A percentile compares a stretch with the other conserved stretches of the same genome.
Evolutionary conservation across 2,113 vertebrate genomes (phyloP).

Genomic region (Struthidea cinerea): DNA sequence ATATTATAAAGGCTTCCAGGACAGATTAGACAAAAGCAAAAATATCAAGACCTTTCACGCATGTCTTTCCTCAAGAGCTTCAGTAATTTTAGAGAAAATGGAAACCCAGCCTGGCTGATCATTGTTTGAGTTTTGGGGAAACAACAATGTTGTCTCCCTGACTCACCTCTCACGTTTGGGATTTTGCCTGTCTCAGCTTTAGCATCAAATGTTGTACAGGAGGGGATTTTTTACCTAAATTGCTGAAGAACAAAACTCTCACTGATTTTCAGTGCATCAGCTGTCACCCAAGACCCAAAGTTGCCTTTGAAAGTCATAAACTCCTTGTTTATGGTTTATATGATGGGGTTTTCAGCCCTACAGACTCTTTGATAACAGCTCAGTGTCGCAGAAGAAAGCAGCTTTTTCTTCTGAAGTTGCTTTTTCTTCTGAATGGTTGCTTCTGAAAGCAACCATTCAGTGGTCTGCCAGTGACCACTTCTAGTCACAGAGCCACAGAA

Average conservation of each 20-base stretch:
- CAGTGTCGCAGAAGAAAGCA: not conserved
- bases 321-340: not conserved
- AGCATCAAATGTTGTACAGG: not conserved
- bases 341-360: not conserved
- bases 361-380: not conserved
- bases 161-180: not conserved
- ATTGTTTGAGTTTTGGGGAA: not conserved
- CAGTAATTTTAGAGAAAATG: not conserved
- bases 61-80: not conserved
- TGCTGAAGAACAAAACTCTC: not conserved
- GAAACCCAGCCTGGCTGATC: not conserved
- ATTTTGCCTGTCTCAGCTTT: not conserved
- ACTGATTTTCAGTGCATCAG: not conserved
- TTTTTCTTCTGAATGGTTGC: too few species aligned
- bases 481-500: not conserved
- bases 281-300: not conserved
- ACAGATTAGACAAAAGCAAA: not conserved
- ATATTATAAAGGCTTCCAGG: not conserved
- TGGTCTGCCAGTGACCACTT: not conserved
- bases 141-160: not conserved
- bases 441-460: too few species aligned
- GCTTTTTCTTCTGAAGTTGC: too few species aligned
- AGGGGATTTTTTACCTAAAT: not conserved
- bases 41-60: not conserved
- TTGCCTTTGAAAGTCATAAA: not conserved